Conservation (phyloP, 2,888 invertebrate species). For the Coenonympha glycerion region DNA sequence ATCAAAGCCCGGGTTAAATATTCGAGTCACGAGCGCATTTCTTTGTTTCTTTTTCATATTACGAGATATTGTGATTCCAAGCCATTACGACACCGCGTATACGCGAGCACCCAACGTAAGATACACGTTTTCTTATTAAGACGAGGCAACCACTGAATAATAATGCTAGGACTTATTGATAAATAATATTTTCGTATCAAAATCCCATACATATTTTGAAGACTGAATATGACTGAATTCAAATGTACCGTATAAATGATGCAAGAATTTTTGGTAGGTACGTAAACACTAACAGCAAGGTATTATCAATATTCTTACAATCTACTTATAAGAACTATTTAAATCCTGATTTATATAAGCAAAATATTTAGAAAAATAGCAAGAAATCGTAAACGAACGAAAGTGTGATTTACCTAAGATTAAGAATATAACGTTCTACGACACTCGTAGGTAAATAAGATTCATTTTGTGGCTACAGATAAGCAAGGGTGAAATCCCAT, state of each 20-base stretch:
- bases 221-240: no score
- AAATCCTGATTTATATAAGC: no score
- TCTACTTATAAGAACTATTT: no score
- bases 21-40: constrained; percentile 63
- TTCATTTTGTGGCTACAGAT: constrained; percentile 48
- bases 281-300: no score
- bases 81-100: constrained; percentile 65
- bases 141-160: constrained; percentile 58
- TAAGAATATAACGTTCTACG: not conserved
- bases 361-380: no score
- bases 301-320: no score
- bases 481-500: constrained; percentile 68
- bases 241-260: no score
- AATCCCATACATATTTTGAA: constrained; percentile 17
- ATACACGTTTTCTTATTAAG: constrained; percentile 73
- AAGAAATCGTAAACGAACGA: no score
- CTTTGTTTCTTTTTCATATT: constrained; percentile 71
- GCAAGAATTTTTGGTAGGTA: no score
- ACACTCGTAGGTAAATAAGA: constrained; percentile 40
- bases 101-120: constrained; percentile 70
- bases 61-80: constrained; percentile 73
- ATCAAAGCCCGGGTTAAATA: constrained; percentile 30
- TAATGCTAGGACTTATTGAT: constrained; percentile 42
- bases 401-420: no score
- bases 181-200: constrained; percentile 44